Percentiles rank a stretch among this genome's conserved stretches.
phyloP scores from a whole-genome alignment of 2,797 vertebrate species.

The Thamnophis elegans region DNA sequence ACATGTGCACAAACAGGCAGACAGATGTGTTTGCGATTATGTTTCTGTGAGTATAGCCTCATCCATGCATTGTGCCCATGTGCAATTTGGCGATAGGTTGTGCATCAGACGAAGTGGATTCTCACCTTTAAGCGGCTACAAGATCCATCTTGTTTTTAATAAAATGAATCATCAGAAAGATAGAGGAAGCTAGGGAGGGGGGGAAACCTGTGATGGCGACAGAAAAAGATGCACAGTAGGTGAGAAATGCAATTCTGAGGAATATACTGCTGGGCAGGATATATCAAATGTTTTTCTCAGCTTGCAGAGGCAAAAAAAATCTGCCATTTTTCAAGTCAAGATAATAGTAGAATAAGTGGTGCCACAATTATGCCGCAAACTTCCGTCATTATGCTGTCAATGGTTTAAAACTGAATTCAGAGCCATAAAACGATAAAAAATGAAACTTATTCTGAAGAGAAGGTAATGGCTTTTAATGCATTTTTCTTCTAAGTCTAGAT shows the following conservation, averaged over 20 bases:
- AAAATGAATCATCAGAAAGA: background rate
- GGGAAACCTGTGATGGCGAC: background rate
- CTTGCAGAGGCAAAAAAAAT: background rate
- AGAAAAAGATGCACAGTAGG: background rate
- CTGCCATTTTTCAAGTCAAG: background rate
- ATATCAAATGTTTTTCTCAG: background rate
- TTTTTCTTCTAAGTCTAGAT: background rate
- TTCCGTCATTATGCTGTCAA: background rate
- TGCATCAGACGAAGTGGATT: background rate
- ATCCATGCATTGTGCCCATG: too few species aligned
- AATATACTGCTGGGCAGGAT: background rate
- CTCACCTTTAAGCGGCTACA: background rate
- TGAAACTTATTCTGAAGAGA: background rate
- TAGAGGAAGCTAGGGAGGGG: background rate
- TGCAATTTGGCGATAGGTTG: background rate
- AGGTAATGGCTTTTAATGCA: background rate
- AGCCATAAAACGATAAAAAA: conserved; percentile 1
- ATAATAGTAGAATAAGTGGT: background rate
- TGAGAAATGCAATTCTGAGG: background rate
- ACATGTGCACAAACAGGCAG: background rate
- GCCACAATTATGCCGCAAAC: background rate
- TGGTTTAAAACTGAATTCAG: background rate
- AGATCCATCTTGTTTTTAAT: background rate
- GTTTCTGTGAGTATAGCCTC: background rate
- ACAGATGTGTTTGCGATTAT: background rate